Base-by-base conservation (phyloP, 2,888 invertebrate genomes). In the Acanthosepion lycidas region DNA sequence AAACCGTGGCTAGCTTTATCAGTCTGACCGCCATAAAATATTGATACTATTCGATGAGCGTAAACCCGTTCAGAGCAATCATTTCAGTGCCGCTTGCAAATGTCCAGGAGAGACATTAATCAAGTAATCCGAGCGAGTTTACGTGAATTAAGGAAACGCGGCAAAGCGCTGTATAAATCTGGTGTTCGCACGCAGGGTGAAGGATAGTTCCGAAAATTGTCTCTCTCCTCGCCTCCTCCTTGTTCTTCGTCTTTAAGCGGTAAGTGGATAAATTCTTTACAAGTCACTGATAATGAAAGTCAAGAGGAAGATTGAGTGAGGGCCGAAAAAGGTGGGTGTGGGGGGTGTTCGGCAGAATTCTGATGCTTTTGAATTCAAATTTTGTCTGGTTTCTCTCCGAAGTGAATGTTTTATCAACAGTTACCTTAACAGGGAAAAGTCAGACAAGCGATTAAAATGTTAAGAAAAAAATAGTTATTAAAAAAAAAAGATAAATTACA, bases 1-100 rank as follows among this genome's bases (percentile, higher is more conserved):
- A 78, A 78, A 78, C n/a, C n/a, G n/a, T 78, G 78, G 78, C n/a
- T 78, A 78, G 78, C 78, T n/a, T 78, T 78, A 78, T 78, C 78
- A n/a, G n/a, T 78, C 78, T 78, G 78, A 78, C 78, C 78, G 78
- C 78, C 78, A 78, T 78, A 78, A 78, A 78, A 78, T 78, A 78
- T 78, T 78, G 78, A 78, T 78, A n/a, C 8, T 12, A 78, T 78
- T 78, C 78, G 78, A 78, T 78, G 78, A n/a, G 78, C 78, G 33
- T 78, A 33, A 78, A 78, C 78, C n/a, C 78, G 78, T n/a, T 78
- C 78, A 12, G n/a, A 78, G n/a, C n/a, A 12, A 33, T n/a, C 15
- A 33, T 78, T 78, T 15, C n/a, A 78, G 78, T n/a, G 12, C 78
- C 78, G 78, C 33, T 78, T 78, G 78, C 78, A 78, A 78, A 78